Evolutionary conservation across 2,888 invertebrate species (phyloP).

Genomic region (Julus scandinavius): DNA sequence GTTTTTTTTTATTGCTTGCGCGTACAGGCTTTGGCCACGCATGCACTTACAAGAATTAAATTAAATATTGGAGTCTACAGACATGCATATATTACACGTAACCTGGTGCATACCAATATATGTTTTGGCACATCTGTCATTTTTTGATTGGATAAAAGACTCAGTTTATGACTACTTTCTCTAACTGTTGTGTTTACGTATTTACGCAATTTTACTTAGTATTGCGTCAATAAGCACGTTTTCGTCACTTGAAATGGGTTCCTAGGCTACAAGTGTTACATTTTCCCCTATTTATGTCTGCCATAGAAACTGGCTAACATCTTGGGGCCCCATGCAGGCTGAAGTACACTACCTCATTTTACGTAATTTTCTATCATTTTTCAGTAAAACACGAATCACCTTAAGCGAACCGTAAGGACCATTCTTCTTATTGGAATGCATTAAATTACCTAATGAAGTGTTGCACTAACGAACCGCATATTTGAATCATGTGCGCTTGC

Average conservation of each 20-base stretch:
- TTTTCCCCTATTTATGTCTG: too few relatives aligned
- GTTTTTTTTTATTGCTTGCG: neutral
- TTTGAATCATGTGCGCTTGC: neutral
- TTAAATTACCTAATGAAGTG: neutral
- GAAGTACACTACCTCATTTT: too few relatives aligned
- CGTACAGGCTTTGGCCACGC: neutral
- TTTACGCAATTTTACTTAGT: too few relatives aligned
- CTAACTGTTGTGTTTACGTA: too few relatives aligned
- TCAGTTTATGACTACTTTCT: neutral
- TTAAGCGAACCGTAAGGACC: neutral
- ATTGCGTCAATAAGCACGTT: too few relatives aligned
- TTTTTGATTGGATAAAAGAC: neutral
- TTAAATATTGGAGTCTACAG: neutral
- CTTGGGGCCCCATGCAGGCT: too few relatives aligned
- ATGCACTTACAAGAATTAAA: conserved; percentile 26
- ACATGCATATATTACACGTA: neutral
- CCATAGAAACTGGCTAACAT: too few relatives aligned
- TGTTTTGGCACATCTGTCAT: neutral
- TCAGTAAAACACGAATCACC: neutral
- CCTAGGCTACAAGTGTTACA: too few relatives aligned
- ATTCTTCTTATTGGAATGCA: neutral
- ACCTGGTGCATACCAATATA: neutral
- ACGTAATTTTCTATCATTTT: too few relatives aligned
- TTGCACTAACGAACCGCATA: conserved; percentile 20
- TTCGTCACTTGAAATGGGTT: too few relatives aligned